Evolutionary conservation across 2,797 vertebrate genomes (phyloP).

Genomic region (Emys orbicularis): DNA sequence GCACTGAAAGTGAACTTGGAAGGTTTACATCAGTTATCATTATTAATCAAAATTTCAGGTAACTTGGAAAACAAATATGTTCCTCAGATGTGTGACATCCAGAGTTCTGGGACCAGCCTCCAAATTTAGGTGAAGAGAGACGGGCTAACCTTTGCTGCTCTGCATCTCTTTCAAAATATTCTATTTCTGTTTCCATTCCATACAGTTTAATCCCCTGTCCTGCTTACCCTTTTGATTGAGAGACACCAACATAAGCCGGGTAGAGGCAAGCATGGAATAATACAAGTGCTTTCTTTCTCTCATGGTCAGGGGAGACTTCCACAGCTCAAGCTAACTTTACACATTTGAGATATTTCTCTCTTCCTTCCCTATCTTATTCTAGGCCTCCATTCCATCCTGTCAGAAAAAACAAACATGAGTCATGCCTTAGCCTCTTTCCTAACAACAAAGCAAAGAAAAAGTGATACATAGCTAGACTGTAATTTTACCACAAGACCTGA

Average conservation of each 20-base stretch:
- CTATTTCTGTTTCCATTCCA: conserved; percentile 75
- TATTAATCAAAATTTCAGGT: conserved; percentile 70
- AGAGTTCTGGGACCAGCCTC: conserved; percentile 55
- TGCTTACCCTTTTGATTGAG: conserved; percentile 36
- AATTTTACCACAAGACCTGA: conserved; percentile 22
- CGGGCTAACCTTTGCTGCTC: conserved; percentile 63
- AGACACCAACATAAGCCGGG: not conserved
- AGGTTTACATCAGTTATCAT: conserved; percentile 26
- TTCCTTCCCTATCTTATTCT: conserved; percentile 16
- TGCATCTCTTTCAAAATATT: conserved; percentile 63
- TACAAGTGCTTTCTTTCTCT: conserved; percentile 17
- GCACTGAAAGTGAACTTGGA: conserved; percentile 13
- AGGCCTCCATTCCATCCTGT: conserved; percentile 34
- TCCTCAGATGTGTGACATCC: conserved; percentile 67
- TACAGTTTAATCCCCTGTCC: conserved; percentile 34
- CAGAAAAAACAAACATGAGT: not conserved
- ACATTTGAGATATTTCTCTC: conserved; percentile 55
- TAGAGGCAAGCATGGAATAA: conserved; percentile 40
- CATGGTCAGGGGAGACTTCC: not conserved
- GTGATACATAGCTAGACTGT: not conserved
- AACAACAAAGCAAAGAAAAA: conserved; percentile 3
- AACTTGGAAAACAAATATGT: conserved; percentile 72
- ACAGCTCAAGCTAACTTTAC: conserved; percentile 24
- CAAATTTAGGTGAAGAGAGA: conserved; percentile 70
- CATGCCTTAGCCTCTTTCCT: not conserved